Percentiles rank a stretch among this genome's conserved stretches.
phyloP scores from a whole-genome alignment of 2,113 vertebrate genomes.

The Bubo scandiacus region DNA sequence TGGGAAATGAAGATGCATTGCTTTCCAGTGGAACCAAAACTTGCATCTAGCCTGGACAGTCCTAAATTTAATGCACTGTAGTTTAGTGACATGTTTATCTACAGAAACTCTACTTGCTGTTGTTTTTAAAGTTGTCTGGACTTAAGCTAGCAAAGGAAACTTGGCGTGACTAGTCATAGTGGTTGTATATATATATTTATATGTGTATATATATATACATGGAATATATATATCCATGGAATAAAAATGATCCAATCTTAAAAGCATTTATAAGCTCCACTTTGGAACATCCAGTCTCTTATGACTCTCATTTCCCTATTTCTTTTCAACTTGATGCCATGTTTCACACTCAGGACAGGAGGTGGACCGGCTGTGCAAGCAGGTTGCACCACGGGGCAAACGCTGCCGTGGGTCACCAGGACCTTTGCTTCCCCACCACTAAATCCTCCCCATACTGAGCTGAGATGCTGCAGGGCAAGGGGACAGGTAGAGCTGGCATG shows the following conservation, averaged over 20 bases:
- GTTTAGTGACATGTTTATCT: not conserved
- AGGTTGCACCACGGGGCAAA: not conserved
- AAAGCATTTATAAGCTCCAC: not conserved
- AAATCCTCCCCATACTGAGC: not conserved
- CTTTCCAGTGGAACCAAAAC: not conserved
- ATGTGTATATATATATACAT: not conserved
- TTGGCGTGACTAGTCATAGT: not conserved
- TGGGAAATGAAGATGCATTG: conserved; percentile 11
- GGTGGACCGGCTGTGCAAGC: not conserved
- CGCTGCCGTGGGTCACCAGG: not conserved
- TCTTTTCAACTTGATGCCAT: not conserved
- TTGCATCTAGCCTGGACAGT: not conserved
- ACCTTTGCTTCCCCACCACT: not conserved
- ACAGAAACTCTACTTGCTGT: not conserved
- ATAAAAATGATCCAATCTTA: not conserved
- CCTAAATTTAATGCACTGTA: not conserved
- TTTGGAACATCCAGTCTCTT: not conserved
- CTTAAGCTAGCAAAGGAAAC: not conserved
- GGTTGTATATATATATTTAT: not conserved
- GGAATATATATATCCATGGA: not conserved
- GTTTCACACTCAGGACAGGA: not conserved
- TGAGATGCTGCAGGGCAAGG: not conserved
- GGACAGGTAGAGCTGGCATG: not conserved
- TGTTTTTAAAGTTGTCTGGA: not conserved
- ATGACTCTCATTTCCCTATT: not conserved